A percentile compares a stretch with the other conserved stretches of the same genome.
These are phyloP conservation scores for Argyra leucocephala DNA, from an alignment of 2,888 invertebrate species.

Conservation along the genomic window DNA sequence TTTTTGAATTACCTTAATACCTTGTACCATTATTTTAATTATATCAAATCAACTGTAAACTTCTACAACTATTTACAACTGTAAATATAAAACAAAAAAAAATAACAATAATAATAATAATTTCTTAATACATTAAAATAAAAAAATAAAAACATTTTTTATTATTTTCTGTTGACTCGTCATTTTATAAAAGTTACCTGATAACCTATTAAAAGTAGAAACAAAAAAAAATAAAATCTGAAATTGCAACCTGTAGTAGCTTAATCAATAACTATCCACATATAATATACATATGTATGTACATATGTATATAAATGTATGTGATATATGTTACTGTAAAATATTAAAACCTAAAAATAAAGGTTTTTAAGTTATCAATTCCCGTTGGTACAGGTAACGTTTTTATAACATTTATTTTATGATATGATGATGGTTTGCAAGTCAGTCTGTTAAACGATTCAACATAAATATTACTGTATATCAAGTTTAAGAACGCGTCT, in stretches of 20 bases:
- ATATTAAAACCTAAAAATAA: background rate
- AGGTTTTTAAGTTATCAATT: background rate
- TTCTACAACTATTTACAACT: no score
- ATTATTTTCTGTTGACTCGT: background rate
- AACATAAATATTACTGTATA: background rate
- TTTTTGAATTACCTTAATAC: no score
- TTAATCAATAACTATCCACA: background rate
- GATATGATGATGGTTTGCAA: background rate
- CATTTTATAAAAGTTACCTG: conserved; percentile 3
- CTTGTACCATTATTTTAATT: no score
- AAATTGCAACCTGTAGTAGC: background rate
- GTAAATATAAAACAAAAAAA: no score
- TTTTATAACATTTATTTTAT: conserved; percentile 1
- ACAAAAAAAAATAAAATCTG: no score
- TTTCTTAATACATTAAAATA: no score
- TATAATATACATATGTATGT: no score
- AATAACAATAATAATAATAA: no score
- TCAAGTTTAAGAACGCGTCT: background rate
- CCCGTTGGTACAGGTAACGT: background rate
- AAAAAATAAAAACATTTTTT: background rate
- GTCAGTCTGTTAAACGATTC: conserved; percentile 1
- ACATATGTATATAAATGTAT: no score
- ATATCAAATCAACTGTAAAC: no score
- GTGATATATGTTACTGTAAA: no score
- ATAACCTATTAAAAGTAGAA: conserved; percentile 2